Evolutionary conservation across 2,113 vertebrate genomes (phyloP), one percentile per base, ranked within the genome.

Genomic region (Eudyptes chrysolophus): DNA sequence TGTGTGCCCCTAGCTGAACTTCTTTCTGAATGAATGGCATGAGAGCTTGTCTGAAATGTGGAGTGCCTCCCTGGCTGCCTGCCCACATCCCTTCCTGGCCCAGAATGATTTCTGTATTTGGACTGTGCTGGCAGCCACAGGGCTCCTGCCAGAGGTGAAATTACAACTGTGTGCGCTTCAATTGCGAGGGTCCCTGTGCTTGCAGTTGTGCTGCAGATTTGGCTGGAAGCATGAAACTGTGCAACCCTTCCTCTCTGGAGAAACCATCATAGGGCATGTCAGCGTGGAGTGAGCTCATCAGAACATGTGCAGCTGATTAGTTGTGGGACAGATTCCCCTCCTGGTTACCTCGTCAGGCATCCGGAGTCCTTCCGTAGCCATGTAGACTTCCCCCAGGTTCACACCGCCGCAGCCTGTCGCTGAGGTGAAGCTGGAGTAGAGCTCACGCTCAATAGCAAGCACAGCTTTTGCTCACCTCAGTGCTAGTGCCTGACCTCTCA

Each of bases 361-460:
- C 54, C 77, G 48, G 49, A 51, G 65, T 20, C 54, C 54, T 64
- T 44, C 16, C 26, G 11, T 30, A 58, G 72, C 71, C 36, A 34
- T 9, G 19, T 10, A 30, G 69, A 14, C 76, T 66, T 65, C 16
- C 48, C 34, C 30, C 20, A 48, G 52, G 25, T 52, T 64, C 6
- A 1, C 29, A 7, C 8, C 44, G 49, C 17, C 24, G 54, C 61
- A 27, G 36, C 34, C 32, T 30, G 32, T 26, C 27, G 4, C 27
- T 8, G 69, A 15, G 32, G 14, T 22, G 40, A 20, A 48, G 52
- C 76, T 30, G 46, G 75, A 71, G 76, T 5, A 18, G 46, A 58
- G 44, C 34, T 55, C 10, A 0, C 0, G 17, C 76, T 46, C 44
- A 6, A 2, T 3, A 40, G 57, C 1, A 2, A 64, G 38, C 30